A percentile compares a stretch with the other conserved stretches of the same genome.
Evolutionary conservation across 2,888 invertebrate species (phyloP).

Genomic region (Epirrhoe tristata): DNA sequence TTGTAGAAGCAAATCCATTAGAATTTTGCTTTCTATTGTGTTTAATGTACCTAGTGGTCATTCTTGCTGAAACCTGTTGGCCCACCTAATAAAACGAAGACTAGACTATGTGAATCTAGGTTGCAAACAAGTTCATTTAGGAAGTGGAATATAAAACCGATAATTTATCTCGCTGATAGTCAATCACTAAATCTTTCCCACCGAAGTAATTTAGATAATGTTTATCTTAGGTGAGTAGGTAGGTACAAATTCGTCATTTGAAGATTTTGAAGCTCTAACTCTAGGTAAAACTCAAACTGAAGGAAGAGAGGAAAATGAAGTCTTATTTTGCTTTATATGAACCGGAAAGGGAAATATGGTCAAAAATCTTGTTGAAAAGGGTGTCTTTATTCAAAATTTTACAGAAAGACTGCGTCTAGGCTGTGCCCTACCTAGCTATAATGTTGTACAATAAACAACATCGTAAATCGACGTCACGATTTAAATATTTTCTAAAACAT

Average conservation of each 20-base stretch:
- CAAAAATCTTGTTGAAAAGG: too few species aligned
- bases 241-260: too few species aligned
- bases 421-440: neutral
- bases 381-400: too few species aligned
- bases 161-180: neutral
- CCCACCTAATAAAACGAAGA: slow-evolving; percentile 12
- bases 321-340: too few species aligned
- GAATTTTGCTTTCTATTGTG: slow-evolving; percentile 67
- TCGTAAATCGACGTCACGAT: slow-evolving; percentile 31
- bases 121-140: neutral
- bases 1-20: slow-evolving; percentile 36
- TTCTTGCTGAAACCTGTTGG: slow-evolving; percentile 11
- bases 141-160: neutral
- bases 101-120: neutral
- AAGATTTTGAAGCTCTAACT: too few species aligned
- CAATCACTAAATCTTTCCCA: slow-evolving; percentile 2
- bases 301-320: too few species aligned
- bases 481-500: slow-evolving; percentile 45
- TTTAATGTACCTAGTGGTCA: slow-evolving; percentile 11
- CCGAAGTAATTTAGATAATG: neutral
- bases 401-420: neutral
- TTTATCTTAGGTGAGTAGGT: too few species aligned
- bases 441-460: slow-evolving; percentile 10
- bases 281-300: too few species aligned
- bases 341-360: too few species aligned